phyloP scores from a whole-genome alignment of 1,140 invertebrate genomes.

The Riptortus pedestris region DNA sequence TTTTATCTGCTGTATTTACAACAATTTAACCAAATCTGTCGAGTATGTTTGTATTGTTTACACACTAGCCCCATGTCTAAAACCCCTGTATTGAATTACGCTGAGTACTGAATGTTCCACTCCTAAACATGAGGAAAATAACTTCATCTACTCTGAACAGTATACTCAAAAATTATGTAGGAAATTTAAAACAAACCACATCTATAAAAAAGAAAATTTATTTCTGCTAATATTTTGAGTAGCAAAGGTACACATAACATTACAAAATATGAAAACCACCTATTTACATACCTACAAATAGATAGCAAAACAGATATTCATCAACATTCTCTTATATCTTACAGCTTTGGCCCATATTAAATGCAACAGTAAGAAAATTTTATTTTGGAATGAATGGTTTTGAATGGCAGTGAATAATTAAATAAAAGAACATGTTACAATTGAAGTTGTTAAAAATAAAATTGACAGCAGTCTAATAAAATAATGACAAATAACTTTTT shows the following conservation, averaged over 20 bases:
- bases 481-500: too few relatives aligned
- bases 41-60: too few relatives aligned
- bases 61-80: too few relatives aligned
- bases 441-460: background rate
- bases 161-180: too few relatives aligned
- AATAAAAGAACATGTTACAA: background rate
- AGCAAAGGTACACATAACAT: constrained; percentile 21
- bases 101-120: background rate
- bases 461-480: background rate
- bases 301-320: background rate
- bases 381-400: constrained; percentile 2
- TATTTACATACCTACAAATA: constrained; percentile 16
- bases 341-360: constrained; percentile 20
- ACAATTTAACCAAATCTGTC: too few relatives aligned
- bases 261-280: constrained; percentile 5
- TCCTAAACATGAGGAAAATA: background rate
- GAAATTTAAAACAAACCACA: too few relatives aligned
- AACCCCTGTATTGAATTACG: too few relatives aligned
- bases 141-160: background rate
- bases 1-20: too few relatives aligned
- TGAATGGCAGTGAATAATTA: constrained; percentile 19
- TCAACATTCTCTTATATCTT: background rate
- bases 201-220: constrained; percentile 2
- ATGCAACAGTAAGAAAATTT: constrained; percentile 16
- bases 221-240: constrained; percentile 11